Base-by-base conservation (phyloP, 1,140 invertebrate species). In the Babylonia areolata region DNA sequence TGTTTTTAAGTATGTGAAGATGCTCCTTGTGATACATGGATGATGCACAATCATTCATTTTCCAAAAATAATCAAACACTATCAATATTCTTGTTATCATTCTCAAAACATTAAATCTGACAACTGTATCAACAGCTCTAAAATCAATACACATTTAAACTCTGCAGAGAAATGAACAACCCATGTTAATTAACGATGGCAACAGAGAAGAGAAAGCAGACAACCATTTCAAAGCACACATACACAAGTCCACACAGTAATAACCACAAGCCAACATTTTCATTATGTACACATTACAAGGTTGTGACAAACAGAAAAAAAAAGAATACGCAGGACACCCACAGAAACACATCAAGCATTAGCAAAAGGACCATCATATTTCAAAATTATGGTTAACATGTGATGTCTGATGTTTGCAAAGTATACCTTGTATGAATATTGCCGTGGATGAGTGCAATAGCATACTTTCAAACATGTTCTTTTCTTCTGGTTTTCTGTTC, bases 271-370 rank as follows among this genome's bases (percentile, higher is more conserved):
- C 37, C 35, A 75, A 84, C 69, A 46, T 73, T 75, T 75, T 84
- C 82, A 84, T 84, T 75, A 75, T 84, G 82, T 73, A 73, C 82
- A 73, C 82, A 84, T 12, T 64, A 64, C 58, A 64, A 23, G 58
- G 58, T 64, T 51, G 58, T 64, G 58, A 64, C 58, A 64, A 64
- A 64, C 58, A 23, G 15, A 64, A 20, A 28, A 64, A 64, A 64
- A 64, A 64, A 64, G 2, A 64, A 64, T 64, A 64, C 58, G 17
- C 58, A 64, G 58, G 58, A 64, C 58, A 64, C 23, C 6, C 58
- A 64, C 20, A 64, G 23, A 64, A 64, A 23, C 58, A 64, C 58
- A 64, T 12, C 58, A 64, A 64, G 58, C 58, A 23, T 23, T 64
- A 64, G 58, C 58, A 64, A n/a, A n/a, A 23, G 58, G 17, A 12